Evolutionary conservation across 1,140 invertebrate genomes (phyloP).

Genomic region (Schlechtendalia chinensis): DNA sequence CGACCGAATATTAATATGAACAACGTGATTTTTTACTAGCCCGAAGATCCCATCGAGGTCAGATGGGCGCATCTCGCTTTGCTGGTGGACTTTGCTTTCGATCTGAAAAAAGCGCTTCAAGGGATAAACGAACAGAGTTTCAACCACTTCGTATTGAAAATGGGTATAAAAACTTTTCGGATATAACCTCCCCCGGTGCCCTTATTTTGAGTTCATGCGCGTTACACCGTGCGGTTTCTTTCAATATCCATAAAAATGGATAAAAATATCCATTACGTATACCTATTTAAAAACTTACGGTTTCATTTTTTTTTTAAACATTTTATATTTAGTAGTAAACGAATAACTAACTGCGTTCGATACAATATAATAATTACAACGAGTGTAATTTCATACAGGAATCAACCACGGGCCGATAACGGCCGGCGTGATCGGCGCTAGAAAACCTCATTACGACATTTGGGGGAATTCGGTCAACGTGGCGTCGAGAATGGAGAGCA

Average conservation of each 20-base stretch:
- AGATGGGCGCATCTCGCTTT: constrained; percentile 81
- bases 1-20: no score
- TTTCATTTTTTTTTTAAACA: no score
- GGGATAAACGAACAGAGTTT: constrained; percentile 93
- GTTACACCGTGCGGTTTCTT: no score
- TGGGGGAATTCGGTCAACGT: constrained; percentile 97
- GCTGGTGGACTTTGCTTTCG: constrained; percentile 86
- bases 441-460: constrained; percentile 94
- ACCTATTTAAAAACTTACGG: no score
- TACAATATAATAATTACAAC: no score
- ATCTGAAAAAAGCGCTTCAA: constrained; percentile 82
- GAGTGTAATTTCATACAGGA: constrained; percentile 56
- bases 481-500: constrained; percentile 93
- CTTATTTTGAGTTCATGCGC: no score
- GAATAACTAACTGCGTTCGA: no score
- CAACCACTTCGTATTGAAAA: constrained; percentile 90
- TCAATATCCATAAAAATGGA: no score
- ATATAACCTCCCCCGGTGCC: no score
- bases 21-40: constrained; percentile 57
- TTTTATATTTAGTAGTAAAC: no score
- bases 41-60: constrained; percentile 67
- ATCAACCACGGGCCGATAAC: constrained; percentile 95
- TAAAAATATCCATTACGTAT: no score
- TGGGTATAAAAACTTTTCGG: no score
- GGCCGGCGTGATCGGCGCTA: constrained; percentile 89